Base-by-base conservation (phyloP, 2,797 vertebrate genomes). In the Platyrinchus mystaceus region DNA sequence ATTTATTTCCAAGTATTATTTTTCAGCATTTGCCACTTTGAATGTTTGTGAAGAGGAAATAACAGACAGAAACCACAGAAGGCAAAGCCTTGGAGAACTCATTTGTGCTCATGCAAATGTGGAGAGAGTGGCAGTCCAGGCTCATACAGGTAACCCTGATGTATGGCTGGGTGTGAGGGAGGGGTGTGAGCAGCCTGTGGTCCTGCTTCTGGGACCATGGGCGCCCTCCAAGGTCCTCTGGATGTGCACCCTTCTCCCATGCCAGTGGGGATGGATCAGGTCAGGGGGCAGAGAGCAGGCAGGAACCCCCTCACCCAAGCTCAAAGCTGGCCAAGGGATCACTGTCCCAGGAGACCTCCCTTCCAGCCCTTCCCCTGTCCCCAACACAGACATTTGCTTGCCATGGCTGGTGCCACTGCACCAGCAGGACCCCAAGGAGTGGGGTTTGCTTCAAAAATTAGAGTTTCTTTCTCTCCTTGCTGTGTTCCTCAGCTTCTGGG, bases 401-500 rank as follows among this genome's bases (percentile, higher is more conserved):
- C 1, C 30, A 44, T 0, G 6, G 9, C 58, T 2, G 3, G 20
- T 43, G 44, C 39, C 6, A 1, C 19, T 15, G 47, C 26, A 22
- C 53, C 7, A 2, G 55, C 55, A 34, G 36, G 55, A 56, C 22
- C 32, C 39, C 49, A 4, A 8, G 10, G 49, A 50, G 12, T 0
- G 1, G 14, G 28, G 21, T 62, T 50, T 17, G 22, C 41, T 58
- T 59, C 24, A 4, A 44, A 52, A 62, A n/a, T 10, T 9, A 20
- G 37, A 50, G 19, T 47, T 69, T 22, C 24, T 10, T 12, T 10
- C 2, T 0, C 43, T 69, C 7, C 49, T 50, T 2, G 26, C 53
- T 1, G 58, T 0, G 8, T 2, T 30, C 23, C 73, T 15, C 37
- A 3, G 64, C 26, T 21, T 7, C 4, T 7, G 44, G 62, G 58